A percentile compares a stretch with the other conserved stretches of the same genome.
Evolutionary conservation across 2,797 vertebrate genomes (phyloP).

Genomic region (Loriculus beryllinus): DNA sequence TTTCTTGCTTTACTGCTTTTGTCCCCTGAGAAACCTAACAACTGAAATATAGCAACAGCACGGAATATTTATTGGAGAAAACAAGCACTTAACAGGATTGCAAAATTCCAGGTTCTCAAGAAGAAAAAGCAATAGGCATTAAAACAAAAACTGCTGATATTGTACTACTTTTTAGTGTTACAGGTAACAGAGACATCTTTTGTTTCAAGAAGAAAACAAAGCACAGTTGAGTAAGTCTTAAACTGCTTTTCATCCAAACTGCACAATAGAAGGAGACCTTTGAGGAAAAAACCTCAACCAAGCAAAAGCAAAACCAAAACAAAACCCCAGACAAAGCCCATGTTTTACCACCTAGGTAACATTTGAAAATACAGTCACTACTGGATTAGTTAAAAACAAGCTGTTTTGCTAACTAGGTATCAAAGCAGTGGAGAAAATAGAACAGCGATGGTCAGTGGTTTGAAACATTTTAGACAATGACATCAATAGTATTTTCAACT

Average conservation of each 20-base stretch:
- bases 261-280: neutral
- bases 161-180: neutral
- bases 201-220: conserved; percentile 10
- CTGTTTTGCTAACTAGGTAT: neutral
- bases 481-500: neutral
- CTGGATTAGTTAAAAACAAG: neutral
- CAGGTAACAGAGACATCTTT: neutral
- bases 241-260: neutral
- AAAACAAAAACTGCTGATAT: neutral
- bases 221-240: neutral
- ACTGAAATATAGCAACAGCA: conserved; percentile 33
- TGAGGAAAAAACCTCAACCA: neutral
- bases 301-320: neutral
- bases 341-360: neutral
- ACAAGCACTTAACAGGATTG: conserved; percentile 44
- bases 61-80: conserved; percentile 39
- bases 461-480: neutral
- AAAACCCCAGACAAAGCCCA: neutral
- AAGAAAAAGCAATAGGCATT: neutral
- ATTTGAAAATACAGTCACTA: neutral
- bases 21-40: conserved; percentile 66
- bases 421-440: neutral
- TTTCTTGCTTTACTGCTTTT: conserved; percentile 58
- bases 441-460: neutral
- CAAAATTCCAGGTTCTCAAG: conserved; percentile 37